These are phyloP conservation scores for Hypanus sabinus DNA, from an alignment of 2,113 vertebrate genomes.

Conservation along the genomic window DNA sequence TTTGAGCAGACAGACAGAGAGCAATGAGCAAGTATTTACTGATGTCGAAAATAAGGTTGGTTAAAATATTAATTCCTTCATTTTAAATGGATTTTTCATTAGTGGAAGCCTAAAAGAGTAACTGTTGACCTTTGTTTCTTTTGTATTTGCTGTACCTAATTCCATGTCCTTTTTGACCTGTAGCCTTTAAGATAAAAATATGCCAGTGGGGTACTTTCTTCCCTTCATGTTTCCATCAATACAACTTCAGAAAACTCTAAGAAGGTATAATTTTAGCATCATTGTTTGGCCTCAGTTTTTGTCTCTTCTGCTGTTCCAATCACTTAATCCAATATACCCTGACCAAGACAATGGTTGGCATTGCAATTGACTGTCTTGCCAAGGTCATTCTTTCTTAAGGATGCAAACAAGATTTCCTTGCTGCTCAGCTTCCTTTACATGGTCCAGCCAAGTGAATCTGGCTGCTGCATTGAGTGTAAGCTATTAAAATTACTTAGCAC, in stretches of 20 bases:
- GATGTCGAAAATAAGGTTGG: conserved; percentile 23
- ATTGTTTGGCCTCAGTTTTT: background rate
- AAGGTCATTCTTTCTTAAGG: background rate
- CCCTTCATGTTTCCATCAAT: background rate
- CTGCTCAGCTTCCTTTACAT: background rate
- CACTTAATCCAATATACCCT: background rate
- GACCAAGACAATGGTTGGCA: background rate
- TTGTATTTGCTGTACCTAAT: background rate
- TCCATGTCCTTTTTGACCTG: background rate
- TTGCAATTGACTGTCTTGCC: background rate
- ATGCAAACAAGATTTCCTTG: background rate
- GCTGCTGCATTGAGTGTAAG: background rate
- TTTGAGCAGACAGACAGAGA: background rate
- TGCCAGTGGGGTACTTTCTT: background rate
- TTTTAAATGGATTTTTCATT: background rate
- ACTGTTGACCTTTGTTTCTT: background rate
- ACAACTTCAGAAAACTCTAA: background rate
- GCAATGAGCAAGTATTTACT: background rate
- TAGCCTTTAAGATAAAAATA: background rate
- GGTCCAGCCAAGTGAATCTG: background rate
- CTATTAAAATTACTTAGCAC: background rate
- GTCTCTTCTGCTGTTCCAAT: background rate
- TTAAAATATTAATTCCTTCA: background rate
- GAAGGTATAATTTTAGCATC: background rate
- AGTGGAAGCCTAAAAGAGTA: background rate